Base-by-base conservation (phyloP, 2,113 vertebrate species). In the Collichthys lucidus region DNA sequence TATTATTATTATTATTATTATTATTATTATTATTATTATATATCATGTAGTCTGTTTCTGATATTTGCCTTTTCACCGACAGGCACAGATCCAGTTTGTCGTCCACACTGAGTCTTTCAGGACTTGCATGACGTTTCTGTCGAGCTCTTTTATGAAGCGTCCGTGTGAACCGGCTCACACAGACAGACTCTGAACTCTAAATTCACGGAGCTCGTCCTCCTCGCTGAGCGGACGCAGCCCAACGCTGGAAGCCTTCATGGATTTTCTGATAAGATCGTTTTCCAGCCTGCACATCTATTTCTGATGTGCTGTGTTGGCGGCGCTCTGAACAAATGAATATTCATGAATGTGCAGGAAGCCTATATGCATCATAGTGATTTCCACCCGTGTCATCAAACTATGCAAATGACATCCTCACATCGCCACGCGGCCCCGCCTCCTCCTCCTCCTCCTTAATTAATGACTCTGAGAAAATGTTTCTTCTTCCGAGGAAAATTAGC, bases 361-460 rank as follows among this genome's bases (percentile, higher is more conserved):
- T 85, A 74, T 89, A 89, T 91, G 82, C 74, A 86, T 88, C 80
- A 82, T 29, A 64, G 57, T 87, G 85, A 92, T 90, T 92, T 92
- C 90, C 86, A 85, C 56, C 84, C 84, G 52, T 88, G 86, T 91
- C 91, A 90, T 93, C 89, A 91, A 88, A 69, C 74, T 84, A 91
- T 91, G 92, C 89, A 91, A 92, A 93, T 93, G 17, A 83, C 53
- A 75, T 81, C 84, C 80, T 91, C 85, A 86, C 88, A 87, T 93
- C 88, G 85, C 89, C 75, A 85, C 68, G 53, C 22, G 0, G 24
- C 82, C 77, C 50, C 5, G 63, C 79, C 55, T 63, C 72, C 80
- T 57, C 80, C 74, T 49, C 67, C 67, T 75, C 80, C 69, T 79
- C 63, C 64, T 85, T 92, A 93, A 92, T 94, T 92, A 93, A 92